Evolutionary conservation across 2,113 vertebrate genomes (phyloP), one percentile per base, ranked within the genome.

Genomic region (Verasper variegatus): DNA sequence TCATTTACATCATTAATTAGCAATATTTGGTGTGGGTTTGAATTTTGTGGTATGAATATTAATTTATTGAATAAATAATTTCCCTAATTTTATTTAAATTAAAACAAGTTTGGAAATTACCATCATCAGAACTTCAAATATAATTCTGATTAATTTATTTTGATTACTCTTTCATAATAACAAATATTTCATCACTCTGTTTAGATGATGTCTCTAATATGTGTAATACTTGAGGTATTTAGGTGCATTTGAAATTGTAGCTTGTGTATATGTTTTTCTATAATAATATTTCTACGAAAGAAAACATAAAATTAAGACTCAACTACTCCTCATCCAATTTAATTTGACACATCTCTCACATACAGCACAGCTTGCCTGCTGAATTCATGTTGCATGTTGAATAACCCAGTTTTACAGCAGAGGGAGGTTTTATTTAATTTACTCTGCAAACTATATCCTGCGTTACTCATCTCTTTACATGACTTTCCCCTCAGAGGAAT

Each of bases 361-460:
- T n/a, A 27, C 59, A 11, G 31, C 14, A n/a, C 27, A 40, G 35
- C 18, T 40, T 7, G 17, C 27, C 58, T 12, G 10, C 40, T 40
- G 10, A 40, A 40, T 42, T 42, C 21, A 11, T 37, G n/a, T 51
- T 18, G 17, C 5, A 51, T 42, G 40, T 51, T 21, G 21, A 45
- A 10, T 13, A 21, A 5, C 20, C 2, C 2, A 60, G 31, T 68
- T 88, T 71, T 83, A 84, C 66, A 21, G 54, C 24, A 13, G 49
- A 4, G 14, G 1, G 5, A 21, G 56, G 42, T 61, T 68, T 68
- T 1, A 54, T 73, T 76, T 84, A 9, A 89, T 87, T 89, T 78
- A 74, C 69, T 71, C 14, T 62, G 17, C 31, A 54, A 8, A 5
- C 14, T 11, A 27, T 59, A 51, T 56, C 56, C 84, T 0, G 70